Evolutionary conservation across 2,797 vertebrate genomes (phyloP), one percentile per base, ranked within the genome.

Genomic region (Phyllotis vaccarum): DNA sequence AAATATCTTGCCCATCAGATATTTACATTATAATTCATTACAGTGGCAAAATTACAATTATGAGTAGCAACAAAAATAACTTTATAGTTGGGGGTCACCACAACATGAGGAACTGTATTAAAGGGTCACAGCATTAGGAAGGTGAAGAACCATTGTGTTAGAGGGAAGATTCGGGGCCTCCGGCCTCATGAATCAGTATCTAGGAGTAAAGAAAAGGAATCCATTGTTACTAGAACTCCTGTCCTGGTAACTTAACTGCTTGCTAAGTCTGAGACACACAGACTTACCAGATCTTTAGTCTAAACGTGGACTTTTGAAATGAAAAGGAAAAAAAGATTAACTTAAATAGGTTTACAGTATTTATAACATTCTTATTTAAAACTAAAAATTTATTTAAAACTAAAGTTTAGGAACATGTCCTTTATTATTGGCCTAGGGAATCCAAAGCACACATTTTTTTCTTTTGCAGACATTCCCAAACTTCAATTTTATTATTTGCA

Each of bases 341-440:
- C 52, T 83, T 54, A 43, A 64, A 85, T 93, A 87, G 82, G 29
- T 75, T 66, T 90, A 22, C 62, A 37, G 82, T 49, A 86, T 37
- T 91, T 89, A n/a, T 76, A 72, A 40, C 2, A 66, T 74, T 29
- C 43, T 91, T 58, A 66, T 56, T 82, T 80, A 40, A 37, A 96
- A 87, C 82, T 24, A 68, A 29, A 72, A 86, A 19, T 56, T n/a
- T n/a, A n/a, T n/a, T n/a, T n/a, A n/a, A n/a, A 6, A 52, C 2
- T n/a, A 40, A 91, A 75, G 27, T 62, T 86, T 60, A 94, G 27
- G 37, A 79, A 56, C 14, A 54, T n/a, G 4, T 17, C 6, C 64
- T 79, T 75, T 92, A 89, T 95, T 88, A 34, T 75, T 86, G 68
- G 12, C 62, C 66, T 95, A 22, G 52, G 40, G 86, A 95, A 81